Evolutionary conservation across 1,140 invertebrate species (phyloP).

Genomic region (Zaprionus ornatus): DNA sequence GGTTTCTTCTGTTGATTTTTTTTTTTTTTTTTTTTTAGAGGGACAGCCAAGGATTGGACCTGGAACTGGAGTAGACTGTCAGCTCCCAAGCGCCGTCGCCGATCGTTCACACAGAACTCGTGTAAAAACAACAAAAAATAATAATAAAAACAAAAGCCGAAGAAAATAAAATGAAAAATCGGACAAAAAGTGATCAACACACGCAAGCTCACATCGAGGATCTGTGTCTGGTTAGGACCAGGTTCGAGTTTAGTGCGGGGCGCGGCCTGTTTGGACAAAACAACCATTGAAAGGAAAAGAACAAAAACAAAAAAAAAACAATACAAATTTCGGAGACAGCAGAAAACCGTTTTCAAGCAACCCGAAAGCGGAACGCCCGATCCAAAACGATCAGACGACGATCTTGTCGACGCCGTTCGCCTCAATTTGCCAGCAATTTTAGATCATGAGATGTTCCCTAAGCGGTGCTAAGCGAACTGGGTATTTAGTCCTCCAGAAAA

Average conservation of each 20-base stretch:
- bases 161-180: conserved; percentile 37
- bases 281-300: not conserved
- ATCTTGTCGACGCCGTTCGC: conserved; percentile 12
- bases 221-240: conserved; percentile 26
- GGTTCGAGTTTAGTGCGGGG: conserved; percentile 21
- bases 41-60: conserved; percentile 15
- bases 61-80: conserved; percentile 5
- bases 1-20: conserved; percentile 60
- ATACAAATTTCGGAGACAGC: conserved; percentile 41
- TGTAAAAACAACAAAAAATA: conserved; percentile 3
- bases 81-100: conserved; percentile 36
- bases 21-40: conserved; percentile 33
- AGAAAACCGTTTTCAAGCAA: conserved; percentile 22
- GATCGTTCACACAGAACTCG: not conserved
- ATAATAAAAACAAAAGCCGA: conserved; percentile 6
- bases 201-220: conserved; percentile 27
- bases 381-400: conserved; percentile 17
- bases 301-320: conserved; percentile 19
- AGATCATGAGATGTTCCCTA: not conserved
- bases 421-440: conserved; percentile 36
- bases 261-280: conserved; percentile 37
- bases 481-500: not conserved
- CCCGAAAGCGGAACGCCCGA: conserved; percentile 33
- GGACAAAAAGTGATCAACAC: conserved; percentile 27
- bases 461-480: conserved; percentile 10